Percentiles rank a stretch among this genome's conserved stretches.
Evolutionary conservation across 2,113 vertebrate species (phyloP).

Genomic region (Amphilophus citrinellus): DNA sequence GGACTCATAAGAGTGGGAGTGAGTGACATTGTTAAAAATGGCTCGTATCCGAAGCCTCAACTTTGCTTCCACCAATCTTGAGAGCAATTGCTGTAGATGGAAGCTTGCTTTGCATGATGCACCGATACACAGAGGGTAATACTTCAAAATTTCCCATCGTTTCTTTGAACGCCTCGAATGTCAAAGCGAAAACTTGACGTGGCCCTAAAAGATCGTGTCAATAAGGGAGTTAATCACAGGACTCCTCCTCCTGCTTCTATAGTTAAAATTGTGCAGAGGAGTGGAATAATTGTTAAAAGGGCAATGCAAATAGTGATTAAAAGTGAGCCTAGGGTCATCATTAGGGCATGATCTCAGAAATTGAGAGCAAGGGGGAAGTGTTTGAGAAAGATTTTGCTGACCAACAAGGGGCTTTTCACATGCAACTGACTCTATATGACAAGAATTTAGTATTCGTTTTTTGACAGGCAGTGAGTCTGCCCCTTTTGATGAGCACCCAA

Average conservation of each 20-base stretch:
- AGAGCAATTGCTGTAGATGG: conserved; percentile 36
- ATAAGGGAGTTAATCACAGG: conserved; percentile 66
- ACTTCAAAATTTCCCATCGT: conserved; percentile 6
- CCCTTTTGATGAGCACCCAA: conserved; percentile 66
- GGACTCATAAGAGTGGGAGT: conserved; percentile 26
- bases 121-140: conserved; percentile 15
- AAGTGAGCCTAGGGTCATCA: conserved; percentile 80
- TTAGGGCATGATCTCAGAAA: conserved; percentile 77
- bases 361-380: conserved; percentile 51
- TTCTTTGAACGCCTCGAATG: conserved; percentile 35
- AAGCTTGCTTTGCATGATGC: conserved; percentile 44
- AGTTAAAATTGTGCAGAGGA: conserved; percentile 75
- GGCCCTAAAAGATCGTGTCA: conserved; percentile 62
- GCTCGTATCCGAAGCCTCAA: conserved; percentile 21
- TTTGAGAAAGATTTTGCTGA: conserved; percentile 71
- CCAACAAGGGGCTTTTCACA: conserved; percentile 58
- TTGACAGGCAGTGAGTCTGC: conserved; percentile 58
- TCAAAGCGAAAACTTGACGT: conserved; percentile 27
- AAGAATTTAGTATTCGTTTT: conserved; percentile 56
- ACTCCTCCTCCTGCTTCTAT: conserved; percentile 56
- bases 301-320: conserved; percentile 79
- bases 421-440: conserved; percentile 52
- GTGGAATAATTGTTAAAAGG: conserved; percentile 81
- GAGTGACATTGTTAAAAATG: conserved; percentile 32
- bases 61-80: conserved; percentile 45